Percentiles rank a stretch among this genome's conserved stretches.
These are phyloP conservation scores for Australoheros facetus DNA, from an alignment of 2,797 vertebrate genomes.

Conservation along the genomic window DNA sequence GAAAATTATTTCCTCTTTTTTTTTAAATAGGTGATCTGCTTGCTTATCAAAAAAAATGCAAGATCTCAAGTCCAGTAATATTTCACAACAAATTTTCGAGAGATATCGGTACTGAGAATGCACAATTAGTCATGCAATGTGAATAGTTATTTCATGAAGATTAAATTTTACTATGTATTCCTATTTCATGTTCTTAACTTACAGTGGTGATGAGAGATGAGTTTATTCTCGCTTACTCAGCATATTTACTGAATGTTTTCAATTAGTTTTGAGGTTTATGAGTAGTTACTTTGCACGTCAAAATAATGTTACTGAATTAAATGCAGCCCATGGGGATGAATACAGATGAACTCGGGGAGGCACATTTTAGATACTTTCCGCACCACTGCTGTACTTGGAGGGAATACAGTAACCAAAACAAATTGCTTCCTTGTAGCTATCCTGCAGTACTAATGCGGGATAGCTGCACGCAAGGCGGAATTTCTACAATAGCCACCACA, in stretches of 20 bases:
- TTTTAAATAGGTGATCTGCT: background rate
- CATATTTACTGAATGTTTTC: constrained; percentile 35
- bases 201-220: constrained; percentile 9
- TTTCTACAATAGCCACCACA: constrained; percentile 59
- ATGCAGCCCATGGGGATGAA: constrained; percentile 46
- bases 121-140: background rate
- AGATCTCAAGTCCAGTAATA: constrained; percentile 3
- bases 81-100: background rate
- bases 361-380: constrained; percentile 50
- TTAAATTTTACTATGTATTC: background rate
- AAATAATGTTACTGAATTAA: constrained; percentile 64
- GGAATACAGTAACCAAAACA: constrained; percentile 65
- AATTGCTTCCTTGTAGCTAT: constrained; percentile 68
- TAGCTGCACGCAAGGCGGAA: constrained; percentile 52
- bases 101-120: background rate
- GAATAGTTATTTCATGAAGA: background rate
- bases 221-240: constrained; percentile 34
- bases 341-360: constrained; percentile 50
- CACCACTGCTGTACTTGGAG: constrained; percentile 54
- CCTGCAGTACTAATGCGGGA: constrained; percentile 63
- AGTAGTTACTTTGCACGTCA: constrained; percentile 34
- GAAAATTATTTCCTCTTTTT: background rate
- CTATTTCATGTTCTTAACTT: constrained; percentile 28
- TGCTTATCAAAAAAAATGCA: background rate
- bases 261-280: constrained; percentile 44